Conservation (phyloP, 2,797 vertebrate genomes). For the Lacerta viridis region DNA sequence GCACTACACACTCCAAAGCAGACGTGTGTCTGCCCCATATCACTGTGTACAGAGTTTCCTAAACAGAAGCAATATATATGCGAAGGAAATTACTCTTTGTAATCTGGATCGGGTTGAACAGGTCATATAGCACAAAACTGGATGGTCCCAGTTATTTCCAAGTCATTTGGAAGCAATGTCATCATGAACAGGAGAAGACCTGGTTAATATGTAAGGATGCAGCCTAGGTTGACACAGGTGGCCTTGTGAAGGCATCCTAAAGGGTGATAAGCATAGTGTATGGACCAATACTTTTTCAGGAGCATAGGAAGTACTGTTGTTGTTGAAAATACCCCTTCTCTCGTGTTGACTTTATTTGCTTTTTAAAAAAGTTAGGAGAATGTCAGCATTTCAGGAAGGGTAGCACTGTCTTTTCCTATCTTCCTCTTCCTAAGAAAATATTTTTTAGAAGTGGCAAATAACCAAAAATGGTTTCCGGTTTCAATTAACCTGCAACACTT, state of each 20-base stretch:
- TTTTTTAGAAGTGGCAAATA: conserved; percentile 1
- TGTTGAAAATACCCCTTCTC: conserved; percentile 7
- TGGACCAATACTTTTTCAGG: conserved; percentile 20
- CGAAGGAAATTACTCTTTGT: background rate
- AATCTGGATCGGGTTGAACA: background rate
- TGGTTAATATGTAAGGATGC: background rate
- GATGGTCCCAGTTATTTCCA: background rate
- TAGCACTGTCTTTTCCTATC: background rate
- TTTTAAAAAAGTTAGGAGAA: conserved; percentile 24
- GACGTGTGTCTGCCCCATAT: background rate
- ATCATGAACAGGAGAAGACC: background rate
- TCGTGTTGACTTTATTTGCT: background rate
- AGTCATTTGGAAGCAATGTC: background rate
- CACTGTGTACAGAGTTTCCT: background rate
- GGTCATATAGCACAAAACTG: background rate
- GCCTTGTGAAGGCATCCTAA: conserved; percentile 34
- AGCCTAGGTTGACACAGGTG: background rate
- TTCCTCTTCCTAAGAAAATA: background rate
- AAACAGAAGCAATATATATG: background rate
- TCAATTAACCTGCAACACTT: background rate
- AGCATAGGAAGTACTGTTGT: background rate
- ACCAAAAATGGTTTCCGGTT: background rate
- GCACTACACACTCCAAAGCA: background rate
- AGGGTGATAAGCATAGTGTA: conserved; percentile 1
- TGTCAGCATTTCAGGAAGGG: background rate